Base-by-base conservation (phyloP, 35 echinoderm and acorn worm species). In the Diadema setosum region DNA sequence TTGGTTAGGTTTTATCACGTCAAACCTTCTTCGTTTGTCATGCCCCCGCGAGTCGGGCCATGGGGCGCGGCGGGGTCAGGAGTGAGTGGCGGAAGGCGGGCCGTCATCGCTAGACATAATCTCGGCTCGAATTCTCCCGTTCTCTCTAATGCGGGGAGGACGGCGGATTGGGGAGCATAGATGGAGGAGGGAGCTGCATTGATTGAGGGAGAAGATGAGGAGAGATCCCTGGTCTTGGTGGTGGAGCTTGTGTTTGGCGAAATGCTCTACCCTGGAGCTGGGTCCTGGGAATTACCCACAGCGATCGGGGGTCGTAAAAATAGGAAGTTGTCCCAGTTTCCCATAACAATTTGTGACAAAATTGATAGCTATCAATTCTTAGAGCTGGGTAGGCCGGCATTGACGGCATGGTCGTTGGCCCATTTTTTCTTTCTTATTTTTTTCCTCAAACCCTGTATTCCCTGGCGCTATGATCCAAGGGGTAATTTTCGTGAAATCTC, bases 301-400 rank as follows among this genome's bases (percentile, higher is more conserved):
- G n/a, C 73, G 39, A 78, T 35, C 40, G 73, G 73, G 73, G 73
- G 73, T 78, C 73, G 73, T 78, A 26, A 78, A 78, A 78, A 78
- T 78, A 78, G 73, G 73, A 78, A 78, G 73, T 36, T 78, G 40
- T 26, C 73, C 73, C 73, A 78, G 73, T 78, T 78, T 35, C 37
- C 8, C 14, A 26, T 78, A 41, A 78, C 73, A 36, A 78, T 18
- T 78, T 78, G 73, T 78, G 73, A 78, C 73, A 78, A 26, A 78
- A 78, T 78, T 42, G 73, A 78, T 78, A 78, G 73, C 40, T 9
- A 78, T 78, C 73, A 78, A 78, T 35, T 42, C 40, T 78, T 25
- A n/a, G 73, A 44, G 33, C 37, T 78, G 24, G 73, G 73, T n/a
- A 67, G 73, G 73, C 44, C 73, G 73, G 14, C 33, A 41, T 36